phyloP scores from a whole-genome alignment of 2,888 invertebrate species.

The Drosophila greeni region DNA sequence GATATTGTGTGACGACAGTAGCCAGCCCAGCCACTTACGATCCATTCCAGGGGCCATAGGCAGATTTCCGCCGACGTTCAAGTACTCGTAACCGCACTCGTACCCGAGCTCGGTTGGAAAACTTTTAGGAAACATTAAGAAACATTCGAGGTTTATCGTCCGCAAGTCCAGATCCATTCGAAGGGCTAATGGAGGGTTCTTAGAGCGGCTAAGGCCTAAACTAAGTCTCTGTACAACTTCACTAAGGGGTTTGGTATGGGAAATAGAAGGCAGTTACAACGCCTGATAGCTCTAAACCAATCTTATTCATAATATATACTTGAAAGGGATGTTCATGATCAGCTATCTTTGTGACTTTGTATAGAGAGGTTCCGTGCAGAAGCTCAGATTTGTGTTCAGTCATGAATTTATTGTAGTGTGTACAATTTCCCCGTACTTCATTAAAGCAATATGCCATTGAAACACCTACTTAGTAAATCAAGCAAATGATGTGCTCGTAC shows the following conservation, averaged over 20 bases:
- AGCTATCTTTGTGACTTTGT: background rate
- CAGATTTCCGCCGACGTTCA: slow-evolving; percentile 9
- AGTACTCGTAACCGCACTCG: slow-evolving; percentile 11
- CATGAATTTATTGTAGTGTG: background rate
- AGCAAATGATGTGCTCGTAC: slow-evolving; percentile 2
- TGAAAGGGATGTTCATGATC: too few relatives aligned
- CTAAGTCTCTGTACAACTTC: background rate
- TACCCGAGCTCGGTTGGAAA: slow-evolving; percentile 1
- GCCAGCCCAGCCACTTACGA: slow-evolving; percentile 32
- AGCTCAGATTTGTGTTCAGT: too few relatives aligned
- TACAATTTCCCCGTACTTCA: background rate
- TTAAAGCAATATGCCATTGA: slow-evolving; percentile 5
- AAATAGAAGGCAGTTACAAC: background rate
- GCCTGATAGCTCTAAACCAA: background rate
- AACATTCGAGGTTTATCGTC: slow-evolving; percentile 21
- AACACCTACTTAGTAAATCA: background rate
- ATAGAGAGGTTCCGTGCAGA: background rate
- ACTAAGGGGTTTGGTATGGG: background rate
- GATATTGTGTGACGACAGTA: slow-evolving; percentile 38
- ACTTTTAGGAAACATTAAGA: slow-evolving; percentile 28
- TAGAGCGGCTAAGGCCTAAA: slow-evolving; percentile 9
- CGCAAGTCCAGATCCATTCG: slow-evolving; percentile 29
- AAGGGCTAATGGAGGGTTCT: slow-evolving; percentile 36
- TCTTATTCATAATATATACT: too few relatives aligned
- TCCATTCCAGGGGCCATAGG: slow-evolving; percentile 26